Evolutionary conservation across 2,888 invertebrate species (phyloP).

Genomic region (Pammene fasciana): DNA sequence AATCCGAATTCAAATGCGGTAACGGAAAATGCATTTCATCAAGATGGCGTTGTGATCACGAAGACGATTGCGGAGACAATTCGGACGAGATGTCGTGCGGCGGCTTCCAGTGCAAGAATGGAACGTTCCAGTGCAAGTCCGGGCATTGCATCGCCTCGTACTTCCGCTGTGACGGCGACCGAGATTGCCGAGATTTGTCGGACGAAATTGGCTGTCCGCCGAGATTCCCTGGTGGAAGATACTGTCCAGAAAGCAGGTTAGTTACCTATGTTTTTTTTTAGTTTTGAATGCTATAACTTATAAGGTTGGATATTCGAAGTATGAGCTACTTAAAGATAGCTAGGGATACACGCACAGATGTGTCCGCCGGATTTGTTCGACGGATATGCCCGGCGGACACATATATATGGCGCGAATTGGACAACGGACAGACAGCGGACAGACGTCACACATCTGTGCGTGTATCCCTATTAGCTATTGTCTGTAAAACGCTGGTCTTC

Average conservation of each 20-base stretch:
- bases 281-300: neutral
- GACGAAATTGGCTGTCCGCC: slow-evolving; percentile 96
- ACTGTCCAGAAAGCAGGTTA: slow-evolving; percentile 90
- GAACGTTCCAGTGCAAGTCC: slow-evolving; percentile 95
- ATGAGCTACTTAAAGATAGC: too few relatives aligned
- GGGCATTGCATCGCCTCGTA: slow-evolving; percentile 96
- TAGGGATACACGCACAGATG: too few relatives aligned
- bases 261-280: slow-evolving; percentile 3
- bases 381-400: too few relatives aligned
- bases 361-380: too few relatives aligned
- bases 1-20: slow-evolving; percentile 94
- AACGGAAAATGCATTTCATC: slow-evolving; percentile 96
- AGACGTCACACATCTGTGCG: too few relatives aligned
- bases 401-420: too few relatives aligned
- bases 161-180: slow-evolving; percentile 94
- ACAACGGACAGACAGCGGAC: too few relatives aligned
- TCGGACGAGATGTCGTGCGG: slow-evolving; percentile 94
- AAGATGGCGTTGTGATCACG: slow-evolving; percentile 97
- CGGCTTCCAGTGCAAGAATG: slow-evolving; percentile 93
- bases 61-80: slow-evolving; percentile 98
- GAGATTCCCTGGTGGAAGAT: slow-evolving; percentile 92
- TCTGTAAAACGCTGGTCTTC: too few relatives aligned
- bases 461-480: too few relatives aligned
- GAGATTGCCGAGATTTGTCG: slow-evolving; percentile 94
- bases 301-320: too few relatives aligned